Evolutionary conservation across 2,113 vertebrate genomes (phyloP).

Genomic region (Hypanus sabinus): DNA sequence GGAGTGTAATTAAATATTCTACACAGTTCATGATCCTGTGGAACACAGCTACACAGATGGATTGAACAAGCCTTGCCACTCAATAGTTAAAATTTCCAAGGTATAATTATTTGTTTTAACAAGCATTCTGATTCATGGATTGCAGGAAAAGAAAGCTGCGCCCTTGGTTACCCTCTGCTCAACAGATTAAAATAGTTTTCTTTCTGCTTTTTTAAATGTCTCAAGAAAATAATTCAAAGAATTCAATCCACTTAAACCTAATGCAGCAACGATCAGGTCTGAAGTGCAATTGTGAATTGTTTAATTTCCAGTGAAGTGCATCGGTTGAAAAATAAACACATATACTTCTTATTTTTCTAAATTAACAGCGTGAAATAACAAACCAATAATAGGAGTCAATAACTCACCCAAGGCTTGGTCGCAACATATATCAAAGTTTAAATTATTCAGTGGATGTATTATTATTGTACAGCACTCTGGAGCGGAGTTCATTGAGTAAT

Average conservation of each 20-base stretch:
- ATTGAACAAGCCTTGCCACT: background rate
- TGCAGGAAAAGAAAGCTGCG: background rate
- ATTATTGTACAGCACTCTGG: background rate
- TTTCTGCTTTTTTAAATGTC: background rate
- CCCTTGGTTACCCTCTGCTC: background rate
- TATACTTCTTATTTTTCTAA: background rate
- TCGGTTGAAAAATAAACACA: constrained; percentile 1
- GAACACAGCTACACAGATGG: background rate
- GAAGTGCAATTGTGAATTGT: background rate
- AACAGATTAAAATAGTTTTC: constrained; percentile 1
- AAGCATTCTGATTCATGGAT: constrained; percentile 12
- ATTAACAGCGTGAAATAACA: constrained; percentile 7
- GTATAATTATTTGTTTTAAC: background rate
- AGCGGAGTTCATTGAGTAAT: too few species aligned
- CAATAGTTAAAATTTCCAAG: background rate
- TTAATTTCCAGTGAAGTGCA: background rate
- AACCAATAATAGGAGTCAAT: background rate
- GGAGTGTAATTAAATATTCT: background rate
- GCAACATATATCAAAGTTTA: background rate
- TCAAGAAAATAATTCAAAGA: background rate
- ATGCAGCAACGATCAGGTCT: background rate
- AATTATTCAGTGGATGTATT: too few species aligned
- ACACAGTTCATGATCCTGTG: background rate
- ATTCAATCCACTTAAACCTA: background rate
- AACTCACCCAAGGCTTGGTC: background rate